Conservation (phyloP, 2,797 vertebrate species). For the Microhierax caerulescens region DNA sequence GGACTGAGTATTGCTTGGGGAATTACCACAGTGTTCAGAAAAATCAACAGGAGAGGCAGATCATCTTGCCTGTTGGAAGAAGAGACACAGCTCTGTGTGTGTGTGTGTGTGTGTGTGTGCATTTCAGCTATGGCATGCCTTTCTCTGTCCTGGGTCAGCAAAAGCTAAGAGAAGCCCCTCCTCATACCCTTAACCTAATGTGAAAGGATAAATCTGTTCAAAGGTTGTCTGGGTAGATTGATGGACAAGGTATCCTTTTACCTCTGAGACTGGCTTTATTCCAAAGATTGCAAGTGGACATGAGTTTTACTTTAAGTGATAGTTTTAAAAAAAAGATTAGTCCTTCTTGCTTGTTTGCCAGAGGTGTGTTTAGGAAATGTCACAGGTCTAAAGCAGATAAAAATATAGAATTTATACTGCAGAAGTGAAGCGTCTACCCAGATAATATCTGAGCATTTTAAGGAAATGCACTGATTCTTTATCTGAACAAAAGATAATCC, state of each 20-base stretch:
- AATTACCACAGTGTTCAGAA: slow-evolving; percentile 46
- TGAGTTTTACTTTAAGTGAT: slow-evolving; percentile 57
- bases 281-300: slow-evolving; percentile 46
- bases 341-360: slow-evolving; percentile 36
- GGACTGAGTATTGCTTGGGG: slow-evolving; percentile 50
- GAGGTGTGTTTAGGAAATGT: slow-evolving; percentile 49
- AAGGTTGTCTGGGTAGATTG: neutral
- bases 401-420: neutral
- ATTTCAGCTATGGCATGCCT: neutral
- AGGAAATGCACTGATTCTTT: slow-evolving; percentile 45
- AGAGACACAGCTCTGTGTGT: neutral
- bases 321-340: slow-evolving; percentile 53
- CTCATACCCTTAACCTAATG: neutral
- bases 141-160: neutral
- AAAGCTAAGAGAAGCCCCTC: neutral
- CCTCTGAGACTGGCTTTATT: slow-evolving; percentile 28
- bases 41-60: slow-evolving; percentile 40
- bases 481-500: slow-evolving; percentile 45
- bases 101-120: neutral
- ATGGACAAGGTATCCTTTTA: slow-evolving; percentile 61
- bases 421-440: neutral
- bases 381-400: neutral
- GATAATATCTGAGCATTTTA: slow-evolving; percentile 17
- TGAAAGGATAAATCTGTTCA: neutral
- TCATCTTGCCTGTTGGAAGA: slow-evolving; percentile 46